phyloP scores from a whole-genome alignment of 2,113 vertebrate species.

The Spilogale gracilis region DNA sequence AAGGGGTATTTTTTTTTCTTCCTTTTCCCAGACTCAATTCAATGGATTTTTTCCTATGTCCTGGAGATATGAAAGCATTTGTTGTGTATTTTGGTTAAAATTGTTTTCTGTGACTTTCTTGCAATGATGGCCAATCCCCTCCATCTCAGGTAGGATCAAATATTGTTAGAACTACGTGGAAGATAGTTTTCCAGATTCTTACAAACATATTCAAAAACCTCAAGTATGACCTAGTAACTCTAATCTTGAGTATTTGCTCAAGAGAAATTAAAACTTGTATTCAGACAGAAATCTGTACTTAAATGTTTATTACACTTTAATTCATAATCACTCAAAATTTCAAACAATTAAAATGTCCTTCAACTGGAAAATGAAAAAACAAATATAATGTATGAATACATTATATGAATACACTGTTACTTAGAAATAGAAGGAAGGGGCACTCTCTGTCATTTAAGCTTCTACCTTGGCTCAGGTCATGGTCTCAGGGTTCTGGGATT shows the following conservation, averaged over 20 bases:
- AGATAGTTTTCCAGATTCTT: neutral
- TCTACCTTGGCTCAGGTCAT: neutral
- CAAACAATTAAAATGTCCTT: neutral
- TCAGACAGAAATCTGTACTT: neutral
- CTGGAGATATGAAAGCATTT: neutral
- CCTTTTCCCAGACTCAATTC: neutral
- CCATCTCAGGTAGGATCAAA: neutral
- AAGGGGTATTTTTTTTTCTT: neutral
- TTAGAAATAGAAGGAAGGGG: neutral
- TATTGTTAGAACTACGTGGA: neutral
- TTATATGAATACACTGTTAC: neutral
- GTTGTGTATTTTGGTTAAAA: neutral
- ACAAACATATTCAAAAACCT: neutral
- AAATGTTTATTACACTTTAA: neutral
- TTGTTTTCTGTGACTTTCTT: neutral
- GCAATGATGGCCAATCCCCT: neutral
- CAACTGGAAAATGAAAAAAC: neutral
- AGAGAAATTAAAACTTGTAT: neutral
- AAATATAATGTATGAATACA: neutral
- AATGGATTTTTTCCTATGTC: neutral
- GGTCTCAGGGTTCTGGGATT: neutral
- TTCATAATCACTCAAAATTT: neutral
- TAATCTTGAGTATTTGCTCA: neutral
- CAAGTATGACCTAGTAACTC: neutral
- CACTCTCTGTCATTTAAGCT: neutral